Percentiles rank a stretch among this genome's conserved stretches.
Conservation (phyloP, 2,797 vertebrate genomes). For the Cossypha caffra region DNA sequence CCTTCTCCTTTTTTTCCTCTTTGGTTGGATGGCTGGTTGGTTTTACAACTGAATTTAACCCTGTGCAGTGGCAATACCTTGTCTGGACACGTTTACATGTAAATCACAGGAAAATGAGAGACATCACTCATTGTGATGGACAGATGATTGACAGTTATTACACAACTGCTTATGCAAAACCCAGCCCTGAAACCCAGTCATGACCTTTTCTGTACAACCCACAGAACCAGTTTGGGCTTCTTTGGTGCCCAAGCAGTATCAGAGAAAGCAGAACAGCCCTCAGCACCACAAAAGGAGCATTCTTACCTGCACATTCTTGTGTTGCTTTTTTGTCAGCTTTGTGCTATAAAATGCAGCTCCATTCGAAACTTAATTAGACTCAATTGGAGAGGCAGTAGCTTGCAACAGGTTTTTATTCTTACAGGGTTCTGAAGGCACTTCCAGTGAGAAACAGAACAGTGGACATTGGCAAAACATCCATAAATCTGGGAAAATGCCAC, state of each 20-base stretch:
- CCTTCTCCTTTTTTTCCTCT: background rate
- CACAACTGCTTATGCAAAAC: background rate
- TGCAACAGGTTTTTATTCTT: slow-evolving; percentile 45
- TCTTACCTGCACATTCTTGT: background rate
- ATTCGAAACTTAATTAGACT: background rate
- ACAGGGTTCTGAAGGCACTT: slow-evolving; percentile 34
- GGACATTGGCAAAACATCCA: background rate
- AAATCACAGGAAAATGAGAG: background rate
- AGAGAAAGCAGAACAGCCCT: background rate
- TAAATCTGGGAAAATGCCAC: background rate
- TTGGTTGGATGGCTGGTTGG: background rate
- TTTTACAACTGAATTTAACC: background rate
- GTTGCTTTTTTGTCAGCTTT: background rate
- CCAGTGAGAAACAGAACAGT: background rate
- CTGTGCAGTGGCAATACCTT: background rate
- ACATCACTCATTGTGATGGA: background rate
- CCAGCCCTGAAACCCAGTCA: background rate
- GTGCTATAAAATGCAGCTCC: background rate
- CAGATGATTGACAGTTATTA: background rate
- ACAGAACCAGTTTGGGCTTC: background rate
- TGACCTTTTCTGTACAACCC: background rate
- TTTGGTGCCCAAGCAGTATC: background rate
- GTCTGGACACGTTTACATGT: background rate
- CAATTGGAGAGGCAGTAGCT: background rate
- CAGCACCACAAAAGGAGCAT: background rate